Evolutionary conservation across 2,888 invertebrate species (phyloP).

Genomic region (Caenorhabditis sp.): DNA sequence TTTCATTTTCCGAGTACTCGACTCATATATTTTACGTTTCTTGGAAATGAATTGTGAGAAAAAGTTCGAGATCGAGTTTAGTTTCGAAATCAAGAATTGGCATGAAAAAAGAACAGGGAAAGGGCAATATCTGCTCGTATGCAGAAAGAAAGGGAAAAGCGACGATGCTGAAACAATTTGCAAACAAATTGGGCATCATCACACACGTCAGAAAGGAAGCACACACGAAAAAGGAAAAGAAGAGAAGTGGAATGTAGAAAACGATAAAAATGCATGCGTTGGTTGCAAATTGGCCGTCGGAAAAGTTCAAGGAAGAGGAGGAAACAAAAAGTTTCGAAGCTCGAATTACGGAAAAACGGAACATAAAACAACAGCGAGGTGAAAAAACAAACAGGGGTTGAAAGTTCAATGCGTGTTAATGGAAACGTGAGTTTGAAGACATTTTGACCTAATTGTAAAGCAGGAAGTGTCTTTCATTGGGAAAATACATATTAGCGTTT

Average conservation of each 20-base stretch:
- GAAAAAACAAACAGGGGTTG: conserved; percentile 16
- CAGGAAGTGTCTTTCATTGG: no score
- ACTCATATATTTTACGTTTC: conserved; percentile 8
- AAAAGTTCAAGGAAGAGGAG: conserved; percentile 42
- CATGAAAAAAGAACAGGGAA: conserved; percentile 7
- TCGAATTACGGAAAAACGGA: conserved; percentile 58
- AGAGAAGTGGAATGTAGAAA: conserved; percentile 25
- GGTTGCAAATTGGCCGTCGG: conserved; percentile 52
- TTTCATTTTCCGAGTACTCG: conserved; percentile 13
- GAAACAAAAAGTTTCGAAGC: conserved; percentile 20
- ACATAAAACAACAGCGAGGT: conserved; percentile 27
- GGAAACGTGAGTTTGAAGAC: no score
- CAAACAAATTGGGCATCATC: conserved; percentile 25
- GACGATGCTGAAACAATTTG: conserved; percentile 34
- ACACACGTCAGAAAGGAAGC: conserved; percentile 21
- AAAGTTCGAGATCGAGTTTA: conserved; percentile 5
- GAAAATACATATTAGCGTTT: no score
- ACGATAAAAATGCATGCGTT: conserved; percentile 52
- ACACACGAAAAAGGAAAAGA: background rate
- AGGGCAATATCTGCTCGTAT: background rate
- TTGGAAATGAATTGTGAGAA: conserved; percentile 34
- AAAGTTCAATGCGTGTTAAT: conserved; percentile 19
- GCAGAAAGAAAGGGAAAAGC: background rate
- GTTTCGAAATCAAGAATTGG: background rate
- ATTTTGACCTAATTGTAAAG: no score